Evolutionary conservation across 2,888 invertebrate species (phyloP).

Genomic region (Hyppa rectilinea): DNA sequence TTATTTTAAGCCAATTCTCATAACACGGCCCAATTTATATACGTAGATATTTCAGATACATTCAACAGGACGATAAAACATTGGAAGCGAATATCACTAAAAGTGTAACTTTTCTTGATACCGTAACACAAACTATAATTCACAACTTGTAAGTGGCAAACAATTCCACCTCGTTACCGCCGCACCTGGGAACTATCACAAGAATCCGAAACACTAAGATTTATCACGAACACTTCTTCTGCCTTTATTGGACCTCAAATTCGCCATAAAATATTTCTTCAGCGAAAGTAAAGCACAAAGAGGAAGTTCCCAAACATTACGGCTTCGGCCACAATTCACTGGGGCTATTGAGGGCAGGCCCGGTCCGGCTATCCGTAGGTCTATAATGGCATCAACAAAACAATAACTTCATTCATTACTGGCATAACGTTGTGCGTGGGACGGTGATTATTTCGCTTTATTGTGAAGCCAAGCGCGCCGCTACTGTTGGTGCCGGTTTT

Average conservation of each 20-base stretch:
- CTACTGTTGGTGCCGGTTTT: slow-evolving; percentile 46
- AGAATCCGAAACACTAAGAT: slow-evolving; percentile 54
- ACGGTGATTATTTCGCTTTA: slow-evolving; percentile 66
- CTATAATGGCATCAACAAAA: slow-evolving; percentile 65
- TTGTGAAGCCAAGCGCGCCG: slow-evolving; percentile 51
- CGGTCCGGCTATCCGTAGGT: slow-evolving; percentile 60
- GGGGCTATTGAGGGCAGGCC: slow-evolving; percentile 62
- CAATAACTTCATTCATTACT: slow-evolving; percentile 72
- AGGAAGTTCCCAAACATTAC: slow-evolving; percentile 63
- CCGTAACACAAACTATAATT: slow-evolving; percentile 46
- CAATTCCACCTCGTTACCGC: slow-evolving; percentile 48
- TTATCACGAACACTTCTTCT: slow-evolving; percentile 57
- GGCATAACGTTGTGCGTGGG: slow-evolving; percentile 64
- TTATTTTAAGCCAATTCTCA: neutral
- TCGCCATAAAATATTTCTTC: slow-evolving; percentile 57
- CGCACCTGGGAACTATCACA: slow-evolving; percentile 62
- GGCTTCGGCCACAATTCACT: slow-evolving; percentile 63
- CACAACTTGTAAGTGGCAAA: slow-evolving; percentile 52
- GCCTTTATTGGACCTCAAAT: slow-evolving; percentile 58
- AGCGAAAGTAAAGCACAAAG: slow-evolving; percentile 46
- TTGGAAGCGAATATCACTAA: neutral
- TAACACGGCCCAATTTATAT: neutral
- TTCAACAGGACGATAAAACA: neutral
- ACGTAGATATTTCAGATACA: neutral
- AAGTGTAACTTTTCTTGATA: slow-evolving; percentile 30